Evolutionary conservation across 2,797 vertebrate genomes (phyloP), one percentile per base, ranked within the genome.

Genomic region (Enteromius argenteus): DNA sequence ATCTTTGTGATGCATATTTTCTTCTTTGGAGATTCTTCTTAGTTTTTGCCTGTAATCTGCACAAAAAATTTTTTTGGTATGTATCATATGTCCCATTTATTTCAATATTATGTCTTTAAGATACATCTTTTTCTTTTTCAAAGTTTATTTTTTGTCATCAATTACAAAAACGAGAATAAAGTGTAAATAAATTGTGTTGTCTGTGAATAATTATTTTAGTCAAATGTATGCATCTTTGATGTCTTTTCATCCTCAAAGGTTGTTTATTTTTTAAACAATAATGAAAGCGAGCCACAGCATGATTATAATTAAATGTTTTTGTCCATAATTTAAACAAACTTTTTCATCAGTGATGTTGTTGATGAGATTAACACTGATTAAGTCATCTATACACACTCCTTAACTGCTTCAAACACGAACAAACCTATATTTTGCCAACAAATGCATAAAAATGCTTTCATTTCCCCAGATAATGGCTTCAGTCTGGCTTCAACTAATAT

Each of bases 401-500:
- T n/a, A n/a, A n/a, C n/a, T 21, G 39, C 39, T 23, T 49, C 39
- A 66, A 44, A 77, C 53, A 62, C 11, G 17, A 35, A 51, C 51
- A 44, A 15, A 32, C 3, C 51, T 60, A 44, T 68, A 68, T 56
- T 53, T 58, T 72, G 14, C 71, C 10, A 27, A 39, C 32, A 51
- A 39, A 53, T 27, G n/a, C 62, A 23, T 73, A 23, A 30, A 81
- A 49, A 35, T 37, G 5, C 19, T 19, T 83, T 64, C 1, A 37
- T 39, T 53, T 64, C 42, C 32, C 44, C n/a, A 56, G 46, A 77
- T 69, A 84, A 84, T 84, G 27, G 3, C 64, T 84, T 84, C 67
- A 60, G 4, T 72, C 51, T 1, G 27, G 27, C 27, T 27, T 27
- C 27, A 27, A 60, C 74, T 35, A 27, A 17, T 83, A 56, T 77